Conservation (phyloP, 1,140 invertebrate species). For the Drosophila albomicans region DNA sequence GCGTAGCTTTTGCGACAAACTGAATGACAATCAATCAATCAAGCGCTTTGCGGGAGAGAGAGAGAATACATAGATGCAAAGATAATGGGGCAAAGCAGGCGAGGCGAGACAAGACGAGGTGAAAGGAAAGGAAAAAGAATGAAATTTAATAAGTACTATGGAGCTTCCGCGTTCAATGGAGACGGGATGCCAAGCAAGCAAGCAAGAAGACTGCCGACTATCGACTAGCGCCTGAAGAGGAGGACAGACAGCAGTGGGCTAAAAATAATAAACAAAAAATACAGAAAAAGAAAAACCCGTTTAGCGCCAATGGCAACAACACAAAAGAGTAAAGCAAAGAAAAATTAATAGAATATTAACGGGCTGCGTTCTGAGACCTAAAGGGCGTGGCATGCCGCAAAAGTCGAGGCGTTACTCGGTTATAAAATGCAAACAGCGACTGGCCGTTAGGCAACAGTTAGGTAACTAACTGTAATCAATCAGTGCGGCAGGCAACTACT, state of each 20-base stretch:
- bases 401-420: slow-evolving; percentile 22
- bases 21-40: slow-evolving; percentile 65
- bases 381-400: slow-evolving; percentile 58
- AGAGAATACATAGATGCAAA: slow-evolving; percentile 45
- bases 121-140: slow-evolving; percentile 22
- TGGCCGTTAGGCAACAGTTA: slow-evolving; percentile 53
- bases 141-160: slow-evolving; percentile 62
- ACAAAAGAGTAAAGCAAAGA: neutral
- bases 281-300: slow-evolving; percentile 56
- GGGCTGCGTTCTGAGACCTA: slow-evolving; percentile 15
- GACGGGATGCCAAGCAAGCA: slow-evolving; percentile 21
- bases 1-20: slow-evolving; percentile 53
- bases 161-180: slow-evolving; percentile 46
- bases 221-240: neutral
- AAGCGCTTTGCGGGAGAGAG: slow-evolving; percentile 34
- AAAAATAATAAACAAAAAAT: slow-evolving; percentile 34
- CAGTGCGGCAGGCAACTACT: slow-evolving; percentile 55
- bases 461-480: slow-evolving; percentile 75
- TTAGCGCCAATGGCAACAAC: slow-evolving; percentile 51
- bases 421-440: slow-evolving; percentile 43
- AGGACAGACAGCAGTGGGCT: slow-evolving; percentile 1
- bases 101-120: neutral
- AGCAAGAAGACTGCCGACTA: slow-evolving; percentile 15
- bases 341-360: slow-evolving; percentile 77
- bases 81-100: slow-evolving; percentile 49